Evolutionary conservation across 2,113 vertebrate species (phyloP), one percentile per base, ranked within the genome.

Genomic region (Myxocyprinus asiaticus): DNA sequence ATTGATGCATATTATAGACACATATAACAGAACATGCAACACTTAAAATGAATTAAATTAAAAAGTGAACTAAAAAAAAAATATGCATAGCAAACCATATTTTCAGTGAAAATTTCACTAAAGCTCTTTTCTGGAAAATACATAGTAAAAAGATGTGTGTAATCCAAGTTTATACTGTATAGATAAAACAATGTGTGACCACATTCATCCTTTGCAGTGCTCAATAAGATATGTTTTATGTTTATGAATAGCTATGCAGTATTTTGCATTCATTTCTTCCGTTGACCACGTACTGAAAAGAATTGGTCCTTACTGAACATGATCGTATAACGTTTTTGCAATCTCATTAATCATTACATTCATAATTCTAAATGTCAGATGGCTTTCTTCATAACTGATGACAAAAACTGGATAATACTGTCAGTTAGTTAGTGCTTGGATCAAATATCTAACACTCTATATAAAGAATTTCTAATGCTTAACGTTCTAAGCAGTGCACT

Each of bases 11-110:
- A 77, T 22, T 82, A 77, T 62, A 82, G 81, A 82, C 81, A 87
- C 82, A 83, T 83, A 88, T 88, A 85, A 86, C 85, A 87, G 70
- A 82, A 77, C 66, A 81, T 82, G 83, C 82, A 85, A 88, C 76
- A 76, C 76, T 77, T 84, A 69, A 79, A 86, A 86, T 89, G 76
- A 80, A 82, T 89, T 88, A 91, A 87, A 79, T 78, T 67, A 56
- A 85, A 73, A 82, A 76, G 80, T 68, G 67, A 86, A 78, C 71
- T 82, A 33, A 33, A 1, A 33, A 33, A 33, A 33, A 33, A 74
- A 76, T 42, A 82, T 71, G 80, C 82, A 87, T 76, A 76, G 61
- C 62, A 82, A 73, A 56, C 81, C 45, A 61, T 78, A 76, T 22
- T 65, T 9, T 48, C 63, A 74, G 58, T 62, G 51, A 47, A 77